Evolutionary conservation across 2,113 vertebrate genomes (phyloP).

Genomic region (Theropithecus gelada): DNA sequence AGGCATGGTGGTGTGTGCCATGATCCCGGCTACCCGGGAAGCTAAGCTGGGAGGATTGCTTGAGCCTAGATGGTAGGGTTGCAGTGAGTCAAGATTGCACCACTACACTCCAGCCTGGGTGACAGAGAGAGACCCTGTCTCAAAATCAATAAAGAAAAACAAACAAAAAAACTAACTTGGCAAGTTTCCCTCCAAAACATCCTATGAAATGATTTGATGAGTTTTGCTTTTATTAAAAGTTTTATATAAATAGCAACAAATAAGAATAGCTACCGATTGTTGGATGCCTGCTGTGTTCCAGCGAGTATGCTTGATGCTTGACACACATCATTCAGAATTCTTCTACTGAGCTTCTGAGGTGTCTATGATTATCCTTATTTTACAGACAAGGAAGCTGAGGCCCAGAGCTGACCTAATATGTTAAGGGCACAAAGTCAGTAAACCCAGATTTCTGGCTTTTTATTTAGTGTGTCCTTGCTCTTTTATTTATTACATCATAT

Average conservation of each 20-base stretch:
- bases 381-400: not conserved
- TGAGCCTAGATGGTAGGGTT: too few species aligned
- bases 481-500: not conserved
- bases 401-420: not conserved
- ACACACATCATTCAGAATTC: not conserved
- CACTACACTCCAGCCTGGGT: too few species aligned
- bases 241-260: not conserved
- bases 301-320: not conserved
- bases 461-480: not conserved
- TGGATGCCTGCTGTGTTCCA: not conserved
- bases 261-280: not conserved
- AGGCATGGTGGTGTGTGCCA: too few species aligned
- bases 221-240: slow-evolving; percentile 27
- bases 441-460: not conserved
- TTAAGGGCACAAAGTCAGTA: not conserved
- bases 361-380: not conserved
- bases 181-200: not conserved
- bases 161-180: not conserved
- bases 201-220: not conserved
- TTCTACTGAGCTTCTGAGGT: not conserved
- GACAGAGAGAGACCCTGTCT: too few species aligned
- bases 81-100: too few species aligned
- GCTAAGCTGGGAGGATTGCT: too few species aligned
- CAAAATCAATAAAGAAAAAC: too few species aligned
- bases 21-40: too few species aligned